phyloP scores from a whole-genome alignment of 2,113 vertebrate genomes.

The Prietella phreatophila region DNA sequence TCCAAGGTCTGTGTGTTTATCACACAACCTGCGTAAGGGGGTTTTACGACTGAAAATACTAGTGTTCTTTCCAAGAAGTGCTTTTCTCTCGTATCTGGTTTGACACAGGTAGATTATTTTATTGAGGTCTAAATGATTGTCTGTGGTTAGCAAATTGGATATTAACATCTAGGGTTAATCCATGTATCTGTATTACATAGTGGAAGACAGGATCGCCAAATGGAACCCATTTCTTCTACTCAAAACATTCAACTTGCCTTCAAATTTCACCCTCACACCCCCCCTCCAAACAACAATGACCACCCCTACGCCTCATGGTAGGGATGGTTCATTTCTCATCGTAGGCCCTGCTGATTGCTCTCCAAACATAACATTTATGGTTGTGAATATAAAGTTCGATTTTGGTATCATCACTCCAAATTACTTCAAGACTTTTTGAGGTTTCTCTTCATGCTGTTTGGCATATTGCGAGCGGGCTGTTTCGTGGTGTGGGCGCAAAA shows the following conservation, averaged over 20 bases:
- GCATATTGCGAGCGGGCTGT: background rate
- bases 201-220: background rate
- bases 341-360: background rate
- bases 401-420: constrained; percentile 6
- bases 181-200: background rate
- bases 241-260: background rate
- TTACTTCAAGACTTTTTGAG: constrained; percentile 7
- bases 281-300: background rate
- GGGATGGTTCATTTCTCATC: background rate
- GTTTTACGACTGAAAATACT: background rate
- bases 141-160: background rate
- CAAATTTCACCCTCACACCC: background rate
- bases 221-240: background rate
- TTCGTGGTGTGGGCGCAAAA: background rate
- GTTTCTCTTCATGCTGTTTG: background rate
- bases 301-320: background rate
- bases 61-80: background rate
- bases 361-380: constrained; percentile 17
- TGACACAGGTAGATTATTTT: background rate
- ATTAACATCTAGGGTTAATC: background rate
- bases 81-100: background rate
- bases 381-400: background rate
- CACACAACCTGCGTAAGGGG: constrained; percentile 15
- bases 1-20: constrained; percentile 61
- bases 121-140: background rate